A percentile compares a stretch with the other conserved stretches of the same genome.
These are phyloP conservation scores for Eidolon helvum DNA, from an alignment of 2,113 vertebrate genomes.

Conservation along the genomic window DNA sequence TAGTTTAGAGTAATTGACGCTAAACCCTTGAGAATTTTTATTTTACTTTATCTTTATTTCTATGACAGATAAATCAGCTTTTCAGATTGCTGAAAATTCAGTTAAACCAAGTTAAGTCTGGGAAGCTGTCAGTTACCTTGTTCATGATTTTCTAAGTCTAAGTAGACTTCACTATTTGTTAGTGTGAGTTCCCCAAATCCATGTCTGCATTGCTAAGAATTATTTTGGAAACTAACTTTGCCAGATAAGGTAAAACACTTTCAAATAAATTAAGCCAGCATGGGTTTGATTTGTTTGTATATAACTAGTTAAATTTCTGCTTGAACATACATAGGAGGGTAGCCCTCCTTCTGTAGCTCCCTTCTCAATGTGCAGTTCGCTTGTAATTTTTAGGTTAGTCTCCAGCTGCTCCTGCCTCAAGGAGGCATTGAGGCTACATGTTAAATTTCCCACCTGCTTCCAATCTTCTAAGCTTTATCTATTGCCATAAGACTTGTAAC, in stretches of 20 bases:
- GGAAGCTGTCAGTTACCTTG: background rate
- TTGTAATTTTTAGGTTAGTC: conserved; percentile 13
- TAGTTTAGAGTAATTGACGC: background rate
- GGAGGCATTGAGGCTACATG: background rate
- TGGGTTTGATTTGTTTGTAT: conserved; percentile 27
- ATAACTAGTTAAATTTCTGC: background rate
- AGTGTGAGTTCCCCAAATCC: conserved; percentile 4
- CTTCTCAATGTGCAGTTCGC: background rate
- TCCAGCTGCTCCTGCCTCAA: conserved; percentile 10
- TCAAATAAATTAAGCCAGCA: conserved; percentile 21
- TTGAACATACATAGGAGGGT: background rate
- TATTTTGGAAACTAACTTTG: conserved; percentile 25
- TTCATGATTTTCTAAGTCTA: conserved; percentile 14
- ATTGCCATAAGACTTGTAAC: background rate
- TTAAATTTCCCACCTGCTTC: conserved; percentile 41
- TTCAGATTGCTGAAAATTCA: conserved; percentile 6
- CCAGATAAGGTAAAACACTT: background rate
- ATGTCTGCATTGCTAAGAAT: conserved; percentile 3
- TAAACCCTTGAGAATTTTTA: conserved; percentile 2
- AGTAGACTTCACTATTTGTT: background rate
- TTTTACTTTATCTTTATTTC: background rate
- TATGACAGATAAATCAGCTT: conserved; percentile 23
- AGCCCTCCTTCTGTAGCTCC: background rate
- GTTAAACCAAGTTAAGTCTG: background rate
- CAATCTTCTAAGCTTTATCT: conserved; percentile 24